Evolutionary conservation across 2,113 vertebrate genomes (phyloP).

Genomic region (Apodemus sylvaticus): DNA sequence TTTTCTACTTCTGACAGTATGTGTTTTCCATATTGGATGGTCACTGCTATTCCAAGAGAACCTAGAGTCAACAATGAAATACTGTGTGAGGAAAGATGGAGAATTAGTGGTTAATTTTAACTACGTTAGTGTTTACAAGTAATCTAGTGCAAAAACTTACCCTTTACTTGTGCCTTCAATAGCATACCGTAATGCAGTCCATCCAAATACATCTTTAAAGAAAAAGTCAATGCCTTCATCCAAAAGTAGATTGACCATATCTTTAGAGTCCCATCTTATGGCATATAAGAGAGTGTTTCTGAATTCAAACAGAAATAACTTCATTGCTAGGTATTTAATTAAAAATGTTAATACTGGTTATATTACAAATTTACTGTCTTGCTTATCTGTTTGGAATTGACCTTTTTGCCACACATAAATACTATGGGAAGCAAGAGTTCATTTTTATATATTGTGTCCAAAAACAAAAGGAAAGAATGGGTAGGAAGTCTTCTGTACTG

Average conservation of each 20-base stretch:
- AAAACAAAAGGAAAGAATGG: not conserved
- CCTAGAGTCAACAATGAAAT: not conserved
- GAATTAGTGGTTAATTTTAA: not conserved
- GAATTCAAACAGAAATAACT: not conserved
- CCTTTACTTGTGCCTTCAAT: not conserved
- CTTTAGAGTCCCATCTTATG: not conserved
- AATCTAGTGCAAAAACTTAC: not conserved
- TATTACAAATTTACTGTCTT: not conserved
- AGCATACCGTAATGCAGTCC: not conserved
- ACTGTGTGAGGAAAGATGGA: too few relatives aligned
- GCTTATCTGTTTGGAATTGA: not conserved
- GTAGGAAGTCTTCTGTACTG: not conserved
- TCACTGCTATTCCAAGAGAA: not conserved
- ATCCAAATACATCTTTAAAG: not conserved
- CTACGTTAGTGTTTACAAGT: not conserved
- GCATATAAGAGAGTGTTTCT: not conserved
- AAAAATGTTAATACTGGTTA: not conserved
- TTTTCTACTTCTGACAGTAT: not conserved
- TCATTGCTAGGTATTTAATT: not conserved
- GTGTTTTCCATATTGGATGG: not conserved
- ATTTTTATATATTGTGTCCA: too few relatives aligned
- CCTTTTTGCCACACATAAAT: not conserved
- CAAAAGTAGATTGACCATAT: not conserved
- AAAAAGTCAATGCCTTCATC: not conserved
- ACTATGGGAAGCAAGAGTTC: not conserved